These are phyloP conservation scores for Oscheius myriophilus DNA, from an alignment of 2,888 invertebrate genomes.

Conservation along the genomic window DNA sequence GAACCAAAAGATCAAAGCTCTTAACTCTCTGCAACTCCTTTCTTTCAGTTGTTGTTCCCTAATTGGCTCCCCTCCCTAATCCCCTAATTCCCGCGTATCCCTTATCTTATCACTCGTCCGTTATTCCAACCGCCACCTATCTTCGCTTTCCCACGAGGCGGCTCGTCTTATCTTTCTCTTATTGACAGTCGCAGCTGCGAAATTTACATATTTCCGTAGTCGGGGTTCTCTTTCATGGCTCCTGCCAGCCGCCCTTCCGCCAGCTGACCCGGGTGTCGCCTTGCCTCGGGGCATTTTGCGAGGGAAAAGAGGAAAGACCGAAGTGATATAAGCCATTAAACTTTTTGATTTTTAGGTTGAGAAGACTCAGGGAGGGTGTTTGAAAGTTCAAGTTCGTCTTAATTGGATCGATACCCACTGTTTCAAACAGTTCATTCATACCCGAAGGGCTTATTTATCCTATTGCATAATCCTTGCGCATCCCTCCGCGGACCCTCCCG, in stretches of 20 bases:
- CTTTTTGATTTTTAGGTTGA: no score
- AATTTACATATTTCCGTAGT: constrained; percentile 16
- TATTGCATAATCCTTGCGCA: not conserved
- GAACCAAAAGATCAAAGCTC: no score
- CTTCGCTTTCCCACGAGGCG: constrained; percentile 25
- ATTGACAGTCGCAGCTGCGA: constrained; percentile 22
- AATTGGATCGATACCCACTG: no score
- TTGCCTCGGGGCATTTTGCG: not conserved
- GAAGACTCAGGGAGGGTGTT: no score
- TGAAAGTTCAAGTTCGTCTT: no score
- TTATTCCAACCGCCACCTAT: constrained; percentile 24
- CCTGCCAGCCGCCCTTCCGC: constrained; percentile 9
- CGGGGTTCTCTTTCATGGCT: not conserved
- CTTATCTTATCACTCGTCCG: constrained; percentile 12
- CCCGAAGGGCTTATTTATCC: no score
- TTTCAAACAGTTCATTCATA: no score
- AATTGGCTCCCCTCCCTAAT: constrained; percentile 1
- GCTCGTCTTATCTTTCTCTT: constrained; percentile 7
- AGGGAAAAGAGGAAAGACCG: not conserved
- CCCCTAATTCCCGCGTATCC: constrained; percentile 26
- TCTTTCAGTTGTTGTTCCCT: constrained; percentile 2
- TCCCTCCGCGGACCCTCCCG: not conserved
- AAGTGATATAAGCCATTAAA: not conserved
- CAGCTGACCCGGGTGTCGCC: not conserved
- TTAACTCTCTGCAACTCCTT: constrained; percentile 17